phyloP scores from a whole-genome alignment of 2,888 invertebrate species.

The Chloroclysta siterata region DNA sequence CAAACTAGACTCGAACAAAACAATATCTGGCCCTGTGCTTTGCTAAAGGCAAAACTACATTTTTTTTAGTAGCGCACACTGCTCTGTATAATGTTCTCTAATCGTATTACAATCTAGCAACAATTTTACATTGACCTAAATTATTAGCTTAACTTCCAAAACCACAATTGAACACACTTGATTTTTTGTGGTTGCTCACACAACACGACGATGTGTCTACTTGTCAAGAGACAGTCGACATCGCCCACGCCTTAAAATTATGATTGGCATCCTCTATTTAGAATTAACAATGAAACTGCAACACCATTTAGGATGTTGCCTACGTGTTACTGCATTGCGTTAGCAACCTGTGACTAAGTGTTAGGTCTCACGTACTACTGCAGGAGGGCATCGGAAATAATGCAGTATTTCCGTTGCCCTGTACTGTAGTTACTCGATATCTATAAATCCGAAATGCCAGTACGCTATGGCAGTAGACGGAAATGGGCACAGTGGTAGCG shows the following conservation, averaged over 20 bases:
- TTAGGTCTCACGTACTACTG: conserved; percentile 23
- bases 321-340: conserved; percentile 26
- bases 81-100: no score
- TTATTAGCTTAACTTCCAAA: no score
- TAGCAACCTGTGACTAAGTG: conserved; percentile 19
- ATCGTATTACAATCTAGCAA: no score
- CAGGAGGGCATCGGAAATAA: conserved; percentile 4
- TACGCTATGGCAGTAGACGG: not conserved
- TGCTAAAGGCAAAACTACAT: no score
- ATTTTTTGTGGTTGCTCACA: no score
- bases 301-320: conserved; percentile 22
- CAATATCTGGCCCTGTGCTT: no score
- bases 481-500: not conserved
- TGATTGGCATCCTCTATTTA: conserved; percentile 1
- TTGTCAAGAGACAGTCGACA: not conserved
- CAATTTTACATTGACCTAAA: no score
- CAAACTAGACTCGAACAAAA: no score
- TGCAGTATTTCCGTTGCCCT: not conserved
- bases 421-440: not conserved
- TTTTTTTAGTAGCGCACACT: no score
- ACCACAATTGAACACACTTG: no score
- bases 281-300: conserved; percentile 23
- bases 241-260: not conserved
- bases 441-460: not conserved
- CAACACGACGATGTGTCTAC: not conserved